Evolutionary conservation across 1,140 invertebrate species (phyloP).

Genomic region (Brachionus koreanus): DNA sequence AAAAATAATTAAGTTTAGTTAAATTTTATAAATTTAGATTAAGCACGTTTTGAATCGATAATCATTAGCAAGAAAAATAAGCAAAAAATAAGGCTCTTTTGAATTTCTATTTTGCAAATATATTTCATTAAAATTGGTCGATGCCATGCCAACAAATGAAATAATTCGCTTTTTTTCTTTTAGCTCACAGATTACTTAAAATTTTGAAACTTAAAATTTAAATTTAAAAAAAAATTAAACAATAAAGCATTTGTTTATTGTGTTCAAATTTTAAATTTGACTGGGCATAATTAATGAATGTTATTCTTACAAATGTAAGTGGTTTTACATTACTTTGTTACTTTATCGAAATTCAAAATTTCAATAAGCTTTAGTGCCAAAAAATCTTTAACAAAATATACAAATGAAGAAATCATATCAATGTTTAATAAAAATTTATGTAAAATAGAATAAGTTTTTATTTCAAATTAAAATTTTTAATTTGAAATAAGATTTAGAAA

Average conservation of each 20-base stretch:
- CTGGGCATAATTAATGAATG: background rate
- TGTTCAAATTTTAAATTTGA: background rate
- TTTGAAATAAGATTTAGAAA: background rate
- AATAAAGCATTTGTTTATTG: background rate
- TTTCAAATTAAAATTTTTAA: background rate
- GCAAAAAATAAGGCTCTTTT: constrained; percentile 4
- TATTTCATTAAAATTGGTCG: background rate
- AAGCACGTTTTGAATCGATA: constrained; percentile 32
- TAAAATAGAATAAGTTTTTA: background rate
- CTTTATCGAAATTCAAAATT: background rate
- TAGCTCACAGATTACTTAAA: background rate
- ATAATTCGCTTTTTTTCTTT: background rate
- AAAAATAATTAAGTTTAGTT: constrained; percentile 7
- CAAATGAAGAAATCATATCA: background rate
- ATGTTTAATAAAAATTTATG: background rate
- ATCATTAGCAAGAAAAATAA: constrained; percentile 7
- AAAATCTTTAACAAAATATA: background rate
- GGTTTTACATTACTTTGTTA: background rate
- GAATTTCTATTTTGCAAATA: background rate
- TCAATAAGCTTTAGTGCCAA: background rate
- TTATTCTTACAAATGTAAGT: background rate
- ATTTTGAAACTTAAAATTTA: background rate
- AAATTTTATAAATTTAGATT: constrained; percentile 21
- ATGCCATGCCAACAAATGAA: constrained; percentile 29
- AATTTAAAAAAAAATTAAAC: background rate